Conservation (phyloP, 2,797 vertebrate species). For the Danio kyathit region DNA sequence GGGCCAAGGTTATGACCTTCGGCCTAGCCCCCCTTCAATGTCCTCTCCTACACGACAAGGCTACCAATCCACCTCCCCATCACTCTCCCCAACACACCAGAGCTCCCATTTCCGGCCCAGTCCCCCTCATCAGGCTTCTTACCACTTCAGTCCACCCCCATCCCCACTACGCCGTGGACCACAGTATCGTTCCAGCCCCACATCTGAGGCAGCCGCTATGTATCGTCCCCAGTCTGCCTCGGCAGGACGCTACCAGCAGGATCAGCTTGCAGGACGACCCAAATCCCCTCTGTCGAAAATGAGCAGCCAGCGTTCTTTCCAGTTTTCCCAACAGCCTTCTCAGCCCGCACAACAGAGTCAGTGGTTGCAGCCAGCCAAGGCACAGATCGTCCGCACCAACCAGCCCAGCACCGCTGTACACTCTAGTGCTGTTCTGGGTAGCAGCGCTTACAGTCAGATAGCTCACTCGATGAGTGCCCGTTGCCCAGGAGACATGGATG, state of each 20-base stretch:
- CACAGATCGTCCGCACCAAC: constrained; percentile 88
- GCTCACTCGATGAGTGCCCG: constrained; percentile 86
- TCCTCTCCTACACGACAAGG: constrained; percentile 86
- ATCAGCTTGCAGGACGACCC: constrained; percentile 85
- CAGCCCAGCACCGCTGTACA: constrained; percentile 79
- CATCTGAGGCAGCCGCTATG: constrained; percentile 83
- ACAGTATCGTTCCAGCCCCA: constrained; percentile 84
- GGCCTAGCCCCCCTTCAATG: constrained; percentile 81
- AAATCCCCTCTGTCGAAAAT: constrained; percentile 89
- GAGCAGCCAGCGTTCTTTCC: constrained; percentile 86
- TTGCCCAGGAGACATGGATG: constrained; percentile 89
- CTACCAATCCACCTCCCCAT: constrained; percentile 86
- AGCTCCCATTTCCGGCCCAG: constrained; percentile 86
- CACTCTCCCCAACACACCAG: constrained; percentile 88
- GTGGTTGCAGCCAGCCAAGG: constrained; percentile 91
- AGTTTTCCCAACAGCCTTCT: constrained; percentile 82
- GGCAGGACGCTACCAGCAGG: constrained; percentile 65
- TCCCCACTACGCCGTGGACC: constrained; percentile 88
- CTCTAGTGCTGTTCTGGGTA: constrained; percentile 73
- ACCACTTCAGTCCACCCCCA: constrained; percentile 87
- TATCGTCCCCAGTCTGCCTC: constrained; percentile 86
- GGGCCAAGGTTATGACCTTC: constrained; percentile 87
- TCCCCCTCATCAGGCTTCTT: constrained; percentile 84
- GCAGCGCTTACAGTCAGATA: constrained; percentile 88
- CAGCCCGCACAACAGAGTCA: constrained; percentile 78